phyloP scores from a whole-genome alignment of 2,113 vertebrate species.

The Fulmarus glacialis region DNA sequence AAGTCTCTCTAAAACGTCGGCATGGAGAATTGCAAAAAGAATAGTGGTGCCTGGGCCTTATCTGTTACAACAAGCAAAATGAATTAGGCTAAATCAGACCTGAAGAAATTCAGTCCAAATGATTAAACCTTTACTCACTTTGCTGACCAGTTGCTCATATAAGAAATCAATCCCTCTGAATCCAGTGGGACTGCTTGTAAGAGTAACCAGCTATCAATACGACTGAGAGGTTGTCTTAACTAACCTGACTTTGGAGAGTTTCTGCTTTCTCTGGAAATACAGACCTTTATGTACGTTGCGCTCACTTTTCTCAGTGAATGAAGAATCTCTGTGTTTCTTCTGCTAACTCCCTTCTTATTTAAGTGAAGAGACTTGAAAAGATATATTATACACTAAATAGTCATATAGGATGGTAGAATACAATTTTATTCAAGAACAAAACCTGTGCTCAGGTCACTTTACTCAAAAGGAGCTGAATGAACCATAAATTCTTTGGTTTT shows the following conservation, averaged over 20 bases:
- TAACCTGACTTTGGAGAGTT: not conserved
- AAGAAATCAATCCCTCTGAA: not conserved
- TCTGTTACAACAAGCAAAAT: not conserved
- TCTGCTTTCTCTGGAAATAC: not conserved
- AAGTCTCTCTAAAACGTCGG: not conserved
- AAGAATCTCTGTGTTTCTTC: not conserved
- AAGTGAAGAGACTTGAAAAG: not conserved
- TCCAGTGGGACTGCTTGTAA: too few relatives aligned
- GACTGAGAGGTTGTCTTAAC: not conserved
- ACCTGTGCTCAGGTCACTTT: not conserved
- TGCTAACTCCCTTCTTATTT: not conserved
- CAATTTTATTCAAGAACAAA: not conserved
- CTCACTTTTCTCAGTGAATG: not conserved
- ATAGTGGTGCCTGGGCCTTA: not conserved
- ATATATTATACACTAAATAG: not conserved
- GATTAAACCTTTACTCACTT: not conserved
- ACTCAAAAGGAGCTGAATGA: not conserved
- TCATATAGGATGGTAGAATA: not conserved
- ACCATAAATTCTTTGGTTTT: not conserved
- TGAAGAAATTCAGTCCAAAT: not conserved
- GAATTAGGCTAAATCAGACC: not conserved
- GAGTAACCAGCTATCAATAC: not conserved
- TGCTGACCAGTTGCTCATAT: not conserved
- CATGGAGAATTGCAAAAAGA: not conserved
- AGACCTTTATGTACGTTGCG: not conserved